Conservation (phyloP, 1,140 invertebrate species). For the Brachystomella parvula region DNA sequence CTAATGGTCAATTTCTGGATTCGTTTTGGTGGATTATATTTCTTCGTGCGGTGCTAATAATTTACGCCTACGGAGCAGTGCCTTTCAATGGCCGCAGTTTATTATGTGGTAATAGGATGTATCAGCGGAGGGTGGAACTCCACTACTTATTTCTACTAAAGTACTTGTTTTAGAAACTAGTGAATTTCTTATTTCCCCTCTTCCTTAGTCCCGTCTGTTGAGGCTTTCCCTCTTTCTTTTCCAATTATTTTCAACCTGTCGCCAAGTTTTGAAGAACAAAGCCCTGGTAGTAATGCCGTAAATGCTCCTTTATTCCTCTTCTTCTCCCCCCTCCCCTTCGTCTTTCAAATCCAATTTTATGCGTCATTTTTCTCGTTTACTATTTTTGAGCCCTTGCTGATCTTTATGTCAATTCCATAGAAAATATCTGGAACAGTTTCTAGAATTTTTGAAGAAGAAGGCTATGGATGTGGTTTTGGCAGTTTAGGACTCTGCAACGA, state of each 20-base stretch:
- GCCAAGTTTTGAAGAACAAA: slow-evolving; percentile 11
- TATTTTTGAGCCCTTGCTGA: too few relatives aligned
- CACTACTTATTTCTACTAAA: slow-evolving; percentile 8
- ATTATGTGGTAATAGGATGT: too few relatives aligned
- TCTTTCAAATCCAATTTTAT: background rate
- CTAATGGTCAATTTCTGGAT: too few relatives aligned
- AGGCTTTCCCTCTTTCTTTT: background rate
- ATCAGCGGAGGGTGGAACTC: background rate
- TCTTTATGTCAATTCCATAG: slow-evolving; percentile 4
- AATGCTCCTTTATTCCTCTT: background rate
- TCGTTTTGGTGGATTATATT: too few relatives aligned
- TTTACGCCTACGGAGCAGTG: too few relatives aligned
- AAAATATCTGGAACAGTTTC: background rate
- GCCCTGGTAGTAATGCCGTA: background rate
- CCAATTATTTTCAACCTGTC: background rate
- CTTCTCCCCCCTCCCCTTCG: background rate
- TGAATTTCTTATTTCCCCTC: too few relatives aligned
- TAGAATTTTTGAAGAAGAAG: background rate
- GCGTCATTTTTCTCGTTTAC: slow-evolving; percentile 3
- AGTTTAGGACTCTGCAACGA: background rate
- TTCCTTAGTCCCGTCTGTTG: too few relatives aligned
- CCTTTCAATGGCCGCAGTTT: too few relatives aligned
- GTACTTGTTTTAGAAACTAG: slow-evolving; percentile 10
- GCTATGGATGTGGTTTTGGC: background rate
- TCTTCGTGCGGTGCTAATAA: too few relatives aligned